Conservation (phyloP, 2,888 invertebrate genomes). For the Conchocele bisecta region DNA sequence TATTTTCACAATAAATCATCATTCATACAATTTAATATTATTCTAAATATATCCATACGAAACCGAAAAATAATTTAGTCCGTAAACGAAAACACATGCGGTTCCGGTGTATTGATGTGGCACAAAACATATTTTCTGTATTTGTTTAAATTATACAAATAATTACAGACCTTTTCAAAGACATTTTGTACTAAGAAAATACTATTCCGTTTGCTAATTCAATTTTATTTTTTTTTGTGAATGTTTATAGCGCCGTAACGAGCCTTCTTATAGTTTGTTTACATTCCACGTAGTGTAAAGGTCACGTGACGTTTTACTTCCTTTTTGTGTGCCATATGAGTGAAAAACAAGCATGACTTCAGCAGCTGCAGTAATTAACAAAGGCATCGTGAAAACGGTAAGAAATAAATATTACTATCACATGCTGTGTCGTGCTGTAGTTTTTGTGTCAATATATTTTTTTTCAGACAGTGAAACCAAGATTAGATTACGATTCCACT, state of each 20-base stretch:
- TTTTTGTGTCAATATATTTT: not conserved
- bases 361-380: slow-evolving; percentile 67
- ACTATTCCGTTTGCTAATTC: no score
- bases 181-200: no score
- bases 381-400: slow-evolving; percentile 81
- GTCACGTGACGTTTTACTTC: slow-evolving; percentile 61
- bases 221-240: not conserved
- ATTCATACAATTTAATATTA: no score
- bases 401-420: not conserved
- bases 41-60: no score
- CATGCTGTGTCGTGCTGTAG: not conserved
- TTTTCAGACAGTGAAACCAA: not conserved
- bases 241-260: not conserved
- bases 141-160: no score
- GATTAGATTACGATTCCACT: no score
- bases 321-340: slow-evolving; percentile 69
- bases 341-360: slow-evolving; percentile 68
- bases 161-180: no score
- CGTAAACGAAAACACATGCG: no score
- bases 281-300: slow-evolving; percentile 70
- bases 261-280: slow-evolving; percentile 18
- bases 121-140: no score
- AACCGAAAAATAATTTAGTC: no score
- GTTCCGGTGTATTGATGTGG: no score
- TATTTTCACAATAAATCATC: no score